These are phyloP conservation scores for Eurytoma adleriae DNA, from an alignment of 2,888 invertebrate species.

Conservation along the genomic window DNA sequence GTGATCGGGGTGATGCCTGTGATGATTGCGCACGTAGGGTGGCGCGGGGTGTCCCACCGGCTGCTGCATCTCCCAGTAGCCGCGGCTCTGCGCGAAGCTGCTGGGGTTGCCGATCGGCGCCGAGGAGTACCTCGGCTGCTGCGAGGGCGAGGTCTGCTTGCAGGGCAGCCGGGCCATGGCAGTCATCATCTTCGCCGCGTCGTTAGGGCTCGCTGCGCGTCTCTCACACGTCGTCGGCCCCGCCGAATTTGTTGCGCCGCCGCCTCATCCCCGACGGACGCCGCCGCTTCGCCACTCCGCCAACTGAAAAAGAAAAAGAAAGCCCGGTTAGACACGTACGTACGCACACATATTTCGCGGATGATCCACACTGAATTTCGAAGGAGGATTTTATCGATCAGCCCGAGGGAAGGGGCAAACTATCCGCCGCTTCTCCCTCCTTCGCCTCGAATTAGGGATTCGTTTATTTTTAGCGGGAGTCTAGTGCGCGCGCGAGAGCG, in stretches of 20 bases:
- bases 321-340: not conserved
- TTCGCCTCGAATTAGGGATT: not conserved
- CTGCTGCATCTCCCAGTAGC: conserved; percentile 73
- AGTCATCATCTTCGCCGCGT: conserved; percentile 70
- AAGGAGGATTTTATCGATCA: conserved; percentile 20
- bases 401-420: not conserved
- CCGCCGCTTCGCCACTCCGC: not conserved
- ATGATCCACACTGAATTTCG: not conserved
- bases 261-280: conserved; percentile 65
- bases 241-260: conserved; percentile 66
- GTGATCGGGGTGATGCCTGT: conserved; percentile 70
- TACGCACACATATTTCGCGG: not conserved
- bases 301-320: not conserved
- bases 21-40: conserved; percentile 64
- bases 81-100: conserved; percentile 62
- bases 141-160: conserved; percentile 70
- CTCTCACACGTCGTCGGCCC: not conserved
- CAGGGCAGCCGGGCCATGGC: conserved; percentile 75
- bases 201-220: not conserved
- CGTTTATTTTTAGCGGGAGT: not conserved
- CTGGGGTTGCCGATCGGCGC: conserved; percentile 34
- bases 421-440: not conserved
- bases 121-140: conserved; percentile 58
- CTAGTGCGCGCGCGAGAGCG: not conserved
- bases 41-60: conserved; percentile 56